These are phyloP conservation scores for Colletes latitarsis DNA, from an alignment of 1,140 invertebrate genomes.

Conservation along the genomic window DNA sequence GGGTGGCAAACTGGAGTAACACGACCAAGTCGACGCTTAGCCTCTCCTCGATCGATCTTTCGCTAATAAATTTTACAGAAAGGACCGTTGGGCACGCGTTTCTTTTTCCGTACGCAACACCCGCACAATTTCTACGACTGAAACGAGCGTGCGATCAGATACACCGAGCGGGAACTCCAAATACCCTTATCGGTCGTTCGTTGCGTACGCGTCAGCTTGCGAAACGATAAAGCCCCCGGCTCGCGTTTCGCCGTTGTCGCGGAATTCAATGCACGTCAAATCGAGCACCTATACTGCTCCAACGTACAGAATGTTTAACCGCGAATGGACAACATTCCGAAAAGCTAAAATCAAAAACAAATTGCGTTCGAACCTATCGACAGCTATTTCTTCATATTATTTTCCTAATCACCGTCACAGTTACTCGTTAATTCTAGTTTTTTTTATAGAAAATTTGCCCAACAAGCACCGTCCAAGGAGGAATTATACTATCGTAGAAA, in stretches of 20 bases:
- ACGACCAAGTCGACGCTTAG: no score
- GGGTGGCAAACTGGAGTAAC: no score
- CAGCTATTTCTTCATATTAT: no score
- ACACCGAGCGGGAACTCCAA: neutral
- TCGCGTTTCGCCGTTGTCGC: neutral
- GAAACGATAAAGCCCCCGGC: neutral
- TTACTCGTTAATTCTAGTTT: no score
- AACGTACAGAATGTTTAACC: no score
- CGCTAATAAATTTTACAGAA: neutral
- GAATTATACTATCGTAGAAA: no score
- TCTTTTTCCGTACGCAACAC: neutral
- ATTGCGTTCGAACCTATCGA: neutral
- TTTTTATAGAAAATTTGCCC: no score
- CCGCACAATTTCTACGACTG: neutral
- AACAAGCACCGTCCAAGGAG: no score
- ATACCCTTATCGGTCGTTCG: constrained; percentile 9
- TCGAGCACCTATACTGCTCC: neutral
- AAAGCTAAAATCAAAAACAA: no score
- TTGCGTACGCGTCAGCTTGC: neutral
- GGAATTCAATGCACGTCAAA: neutral
- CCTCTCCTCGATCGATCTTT: neutral
- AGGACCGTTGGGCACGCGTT: neutral
- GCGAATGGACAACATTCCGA: no score
- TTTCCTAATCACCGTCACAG: no score
- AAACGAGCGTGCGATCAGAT: neutral